Percentiles rank a stretch among this genome's conserved stretches.
These are phyloP conservation scores for Xerus inauris DNA, from an alignment of 2,113 vertebrate genomes.

Conservation along the genomic window DNA sequence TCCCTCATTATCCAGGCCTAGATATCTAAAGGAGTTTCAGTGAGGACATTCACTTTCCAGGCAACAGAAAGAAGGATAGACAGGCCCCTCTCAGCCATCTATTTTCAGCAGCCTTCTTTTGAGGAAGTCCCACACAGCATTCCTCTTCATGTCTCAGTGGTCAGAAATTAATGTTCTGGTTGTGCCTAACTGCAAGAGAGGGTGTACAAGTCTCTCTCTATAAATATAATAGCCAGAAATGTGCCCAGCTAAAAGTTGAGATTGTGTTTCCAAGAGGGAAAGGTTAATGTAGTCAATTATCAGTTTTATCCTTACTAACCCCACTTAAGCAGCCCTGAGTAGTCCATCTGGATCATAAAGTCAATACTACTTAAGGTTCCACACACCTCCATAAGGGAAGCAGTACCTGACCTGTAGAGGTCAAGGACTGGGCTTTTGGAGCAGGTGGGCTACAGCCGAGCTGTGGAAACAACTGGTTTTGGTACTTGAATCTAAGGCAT, in stretches of 20 bases:
- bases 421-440: neutral
- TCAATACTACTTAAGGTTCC: neutral
- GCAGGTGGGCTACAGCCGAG: neutral
- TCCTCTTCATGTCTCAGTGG: neutral
- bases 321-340: neutral
- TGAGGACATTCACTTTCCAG: neutral
- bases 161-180: neutral
- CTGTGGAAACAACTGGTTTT: neutral
- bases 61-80: neutral
- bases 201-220: neutral
- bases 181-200: neutral
- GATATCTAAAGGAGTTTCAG: neutral
- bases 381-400: no score
- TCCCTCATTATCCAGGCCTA: neutral
- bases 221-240: neutral
- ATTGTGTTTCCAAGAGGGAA: neutral
- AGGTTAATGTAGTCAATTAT: neutral
- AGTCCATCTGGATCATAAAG: neutral
- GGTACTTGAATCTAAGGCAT: neutral
- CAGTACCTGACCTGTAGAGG: neutral
- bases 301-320: neutral
- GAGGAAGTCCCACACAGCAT: neutral
- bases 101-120: neutral
- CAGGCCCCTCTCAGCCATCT: neutral
- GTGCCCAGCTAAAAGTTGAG: neutral